Conservation (phyloP, 2,797 vertebrate genomes). For the Parauchenoglanis ngamensis region DNA sequence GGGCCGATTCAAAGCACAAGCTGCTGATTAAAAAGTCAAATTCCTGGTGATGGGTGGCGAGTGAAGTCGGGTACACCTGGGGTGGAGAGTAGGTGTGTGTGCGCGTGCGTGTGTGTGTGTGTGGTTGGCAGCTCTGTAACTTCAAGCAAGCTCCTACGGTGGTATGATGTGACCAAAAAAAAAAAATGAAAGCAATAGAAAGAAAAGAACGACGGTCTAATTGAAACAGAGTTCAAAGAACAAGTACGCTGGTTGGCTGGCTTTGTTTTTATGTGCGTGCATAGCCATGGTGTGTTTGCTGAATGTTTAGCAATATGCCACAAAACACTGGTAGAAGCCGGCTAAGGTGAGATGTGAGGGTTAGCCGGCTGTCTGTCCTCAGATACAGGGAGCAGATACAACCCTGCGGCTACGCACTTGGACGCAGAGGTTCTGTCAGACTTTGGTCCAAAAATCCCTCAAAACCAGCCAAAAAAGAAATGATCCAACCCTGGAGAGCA, state of each 20-base stretch:
- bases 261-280: not conserved
- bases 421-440: slow-evolving; percentile 60
- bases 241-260: slow-evolving; percentile 13
- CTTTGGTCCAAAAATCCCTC: slow-evolving; percentile 61
- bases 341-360: slow-evolving; percentile 63
- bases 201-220: slow-evolving; percentile 63
- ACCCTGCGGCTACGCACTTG: slow-evolving; percentile 63
- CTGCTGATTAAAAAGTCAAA: slow-evolving; percentile 79
- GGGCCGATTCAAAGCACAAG: slow-evolving; percentile 72
- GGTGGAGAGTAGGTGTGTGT: slow-evolving; percentile 56
- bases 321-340: slow-evolving; percentile 29
- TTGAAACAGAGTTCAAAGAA: slow-evolving; percentile 72
- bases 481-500: not conserved
- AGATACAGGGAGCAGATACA: slow-evolving; percentile 70
- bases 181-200: slow-evolving; percentile 73
- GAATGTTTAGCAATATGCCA: not conserved
- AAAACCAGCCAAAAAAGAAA: slow-evolving; percentile 51
- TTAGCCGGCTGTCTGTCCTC: slow-evolving; percentile 65
- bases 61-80: slow-evolving; percentile 70
- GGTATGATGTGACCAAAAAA: slow-evolving; percentile 73
- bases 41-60: slow-evolving; percentile 66
- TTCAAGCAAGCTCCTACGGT: slow-evolving; percentile 78
- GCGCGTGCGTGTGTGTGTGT: not conserved
- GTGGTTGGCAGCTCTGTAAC: slow-evolving; percentile 70
- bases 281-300: slow-evolving; percentile 40